Percentiles rank a stretch among this genome's conserved stretches.
These are phyloP conservation scores for Alligator sinensis DNA, from an alignment of 2,113 vertebrate species.

Conservation along the genomic window DNA sequence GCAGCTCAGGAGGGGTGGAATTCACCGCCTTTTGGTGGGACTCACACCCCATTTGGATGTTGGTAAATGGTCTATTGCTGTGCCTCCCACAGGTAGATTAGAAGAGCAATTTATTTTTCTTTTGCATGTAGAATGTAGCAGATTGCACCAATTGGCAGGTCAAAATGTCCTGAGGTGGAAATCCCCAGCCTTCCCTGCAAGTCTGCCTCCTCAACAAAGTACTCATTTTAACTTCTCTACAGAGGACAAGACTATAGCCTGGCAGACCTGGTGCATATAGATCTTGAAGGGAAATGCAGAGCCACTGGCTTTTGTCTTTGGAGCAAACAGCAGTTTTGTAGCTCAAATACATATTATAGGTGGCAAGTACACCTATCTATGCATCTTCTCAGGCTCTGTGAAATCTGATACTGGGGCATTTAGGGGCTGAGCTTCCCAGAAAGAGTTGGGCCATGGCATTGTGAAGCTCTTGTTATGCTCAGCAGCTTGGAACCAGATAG, in stretches of 20 bases:
- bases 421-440: too few relatives aligned
- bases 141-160: background rate
- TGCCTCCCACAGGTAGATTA: background rate
- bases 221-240: background rate
- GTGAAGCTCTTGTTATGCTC: too few relatives aligned
- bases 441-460: too few relatives aligned
- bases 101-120: background rate
- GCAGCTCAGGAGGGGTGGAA: background rate
- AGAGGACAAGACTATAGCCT: background rate
- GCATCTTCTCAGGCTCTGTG: background rate
- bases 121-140: background rate
- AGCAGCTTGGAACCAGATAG: too few relatives aligned
- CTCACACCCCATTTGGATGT: background rate
- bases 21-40: background rate
- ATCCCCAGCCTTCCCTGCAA: background rate
- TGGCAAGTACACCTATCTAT: background rate
- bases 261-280: background rate
- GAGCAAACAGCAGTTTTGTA: background rate
- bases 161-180: background rate
- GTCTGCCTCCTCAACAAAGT: background rate
- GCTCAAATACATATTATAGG: background rate
- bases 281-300: background rate
- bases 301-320: background rate
- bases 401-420: too few relatives aligned
- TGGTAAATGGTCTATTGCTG: background rate